These are phyloP conservation scores for Gila orcuttii DNA, from an alignment of 2,113 vertebrate species.

Conservation along the genomic window DNA sequence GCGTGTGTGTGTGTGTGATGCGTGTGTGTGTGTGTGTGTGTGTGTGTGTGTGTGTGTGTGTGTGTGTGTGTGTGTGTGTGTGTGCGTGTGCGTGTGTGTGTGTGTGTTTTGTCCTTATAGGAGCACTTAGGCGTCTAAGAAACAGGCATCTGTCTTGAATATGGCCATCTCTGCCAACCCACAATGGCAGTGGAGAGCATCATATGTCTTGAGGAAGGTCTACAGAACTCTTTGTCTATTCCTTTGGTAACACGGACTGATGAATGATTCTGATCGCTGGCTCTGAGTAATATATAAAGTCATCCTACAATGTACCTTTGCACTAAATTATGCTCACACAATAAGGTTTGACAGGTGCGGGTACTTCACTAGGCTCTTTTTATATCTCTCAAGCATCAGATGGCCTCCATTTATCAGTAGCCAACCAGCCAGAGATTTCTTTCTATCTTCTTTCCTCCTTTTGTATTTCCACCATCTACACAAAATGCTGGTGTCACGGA, in stretches of 20 bases:
- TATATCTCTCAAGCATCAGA: conserved; percentile 64
- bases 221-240: conserved; percentile 58
- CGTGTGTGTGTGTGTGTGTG: conserved; percentile 37
- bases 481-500: conserved; percentile 48
- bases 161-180: conserved; percentile 58
- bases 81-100: conserved; percentile 35
- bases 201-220: conserved; percentile 58
- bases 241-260: conserved; percentile 54
- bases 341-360: conserved; percentile 64
- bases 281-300: conserved; percentile 62
- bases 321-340: conserved; percentile 61
- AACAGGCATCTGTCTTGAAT: conserved; percentile 59
- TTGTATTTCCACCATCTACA: conserved; percentile 35
- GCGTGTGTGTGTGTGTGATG: conserved; percentile 30
- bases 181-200: conserved; percentile 59
- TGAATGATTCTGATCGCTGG: conserved; percentile 62
- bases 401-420: conserved; percentile 63
- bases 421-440: conserved; percentile 55
- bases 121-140: conserved; percentile 59
- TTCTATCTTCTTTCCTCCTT: conserved; percentile 44
- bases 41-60: conserved; percentile 38
- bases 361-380: conserved; percentile 61
- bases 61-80: conserved; percentile 37
- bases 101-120: conserved; percentile 41
- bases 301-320: conserved; percentile 59